Base-by-base conservation (phyloP, 2,113 vertebrate species). In the Mirza zaza region DNA sequence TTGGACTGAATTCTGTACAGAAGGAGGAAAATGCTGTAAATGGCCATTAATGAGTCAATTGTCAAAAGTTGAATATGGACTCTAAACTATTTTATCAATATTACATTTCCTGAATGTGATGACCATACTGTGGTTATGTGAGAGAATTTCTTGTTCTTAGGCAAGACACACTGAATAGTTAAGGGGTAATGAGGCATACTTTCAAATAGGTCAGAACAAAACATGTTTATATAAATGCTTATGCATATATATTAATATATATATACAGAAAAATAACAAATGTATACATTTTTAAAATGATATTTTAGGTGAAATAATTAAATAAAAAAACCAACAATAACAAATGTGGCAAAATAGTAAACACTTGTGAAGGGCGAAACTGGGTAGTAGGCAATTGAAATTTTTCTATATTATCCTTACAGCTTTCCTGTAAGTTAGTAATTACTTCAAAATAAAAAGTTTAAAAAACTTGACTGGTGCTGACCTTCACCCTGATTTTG, bases 401-500 rank as follows among this genome's bases (percentile, higher is more conserved):
- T 5, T 95, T 65, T 91, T 79, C 63, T 80, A 8, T 59, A 36
- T 59, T 68, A 45, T 85, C 48, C 21, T 87, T 91, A 27, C 25
- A 75, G 90, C 12, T 90, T 55, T 79, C 20, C 39, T 39, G 0
- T 45, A 92, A 83, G 17, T 68, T 91, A 89, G 48, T 84, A 68
- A 91, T 96, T 21, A 82, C 27, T 73, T 96, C 77, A 89, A 86
- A 93, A 93, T 52, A 21, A 94, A 89, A 86, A 75, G 1, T 57
- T 83, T 18, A 29, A n/a, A n/a, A 81, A 94, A 92, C 29, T 13
- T 73, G 2, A 68, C n/a, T 71, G 4, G 5, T 79, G 4, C 12
- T 87, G 23, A 80, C 57, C 83, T 71, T 95, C 87, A 90, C 59
- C n/a, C 6, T 87, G 90, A 96, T 92, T 95, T 90, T 27, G 52